Base-by-base conservation (phyloP, 2,113 vertebrate species). In the Psilopsiagon aymara region DNA sequence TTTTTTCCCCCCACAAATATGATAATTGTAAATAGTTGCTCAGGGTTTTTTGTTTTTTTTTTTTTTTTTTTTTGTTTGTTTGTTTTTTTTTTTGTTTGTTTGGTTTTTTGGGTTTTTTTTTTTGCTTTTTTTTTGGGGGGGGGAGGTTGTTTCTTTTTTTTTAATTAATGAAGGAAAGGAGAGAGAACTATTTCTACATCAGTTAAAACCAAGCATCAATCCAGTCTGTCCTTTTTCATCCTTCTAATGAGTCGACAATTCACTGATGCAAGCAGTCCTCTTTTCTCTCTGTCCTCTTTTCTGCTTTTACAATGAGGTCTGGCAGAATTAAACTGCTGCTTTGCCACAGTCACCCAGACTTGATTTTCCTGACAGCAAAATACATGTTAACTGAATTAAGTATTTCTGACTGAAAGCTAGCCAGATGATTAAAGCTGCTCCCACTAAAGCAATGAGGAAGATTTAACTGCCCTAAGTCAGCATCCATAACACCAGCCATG, bases 301-400 rank as follows among this genome's bases (percentile, higher is more conserved):
- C 64, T 86, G 39, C 13, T 93, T 37, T 63, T n/a, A 35, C 64
- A 75, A 1, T 28, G 25, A 81, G 29, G 24, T 41, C 73, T 55
- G 85, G 33, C 60, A 93, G 51, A 75, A 59, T 47, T 33, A 71
- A 23, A 53, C 23, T 67, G 60, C 23, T 23, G 47, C 35, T 83
- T 67, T 67, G 68, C 70, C 43, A 37, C 0, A 0, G 29, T 35
- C 33, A 62, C 47, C 7, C 21, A 76, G 67, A 57, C 33, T 53
- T 78, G 5, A 68, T 60, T 78, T 77, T 83, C 63, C 51, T 67
- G 53, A 88, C 64, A 80, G 35, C 29, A 90, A 88, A 92, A 95
- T 81, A 55, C 23, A 21, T 13, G 18, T 29, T 75, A 64, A 71
- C 39, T 75, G 43, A 81, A 63, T 49, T 66, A 94, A 79, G 9